Evolutionary conservation across 2,888 invertebrate genomes (phyloP).

Genomic region (Colletes collaris): DNA sequence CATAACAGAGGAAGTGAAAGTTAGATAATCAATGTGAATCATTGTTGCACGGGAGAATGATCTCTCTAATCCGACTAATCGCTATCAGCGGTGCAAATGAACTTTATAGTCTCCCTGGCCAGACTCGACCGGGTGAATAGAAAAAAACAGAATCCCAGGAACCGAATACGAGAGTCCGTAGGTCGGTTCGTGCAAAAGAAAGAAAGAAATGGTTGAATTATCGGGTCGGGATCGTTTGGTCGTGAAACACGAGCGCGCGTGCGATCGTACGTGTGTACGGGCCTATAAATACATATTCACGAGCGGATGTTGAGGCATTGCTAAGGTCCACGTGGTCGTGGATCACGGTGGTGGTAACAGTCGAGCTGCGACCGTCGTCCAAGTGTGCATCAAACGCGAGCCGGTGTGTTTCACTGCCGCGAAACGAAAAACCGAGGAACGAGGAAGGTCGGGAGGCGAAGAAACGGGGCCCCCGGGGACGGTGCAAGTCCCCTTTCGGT

Average conservation of each 20-base stretch:
- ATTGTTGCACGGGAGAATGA: no score
- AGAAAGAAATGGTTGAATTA: background rate
- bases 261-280: slow-evolving; percentile 16
- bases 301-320: slow-evolving; percentile 64
- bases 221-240: slow-evolving; percentile 13
- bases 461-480: slow-evolving; percentile 7
- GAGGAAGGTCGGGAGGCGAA: slow-evolving; percentile 8
- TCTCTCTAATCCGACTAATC: no score
- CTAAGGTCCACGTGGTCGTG: slow-evolving; percentile 76
- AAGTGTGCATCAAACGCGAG: slow-evolving; percentile 59
- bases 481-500: slow-evolving; percentile 21
- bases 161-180: no score
- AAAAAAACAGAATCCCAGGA: no score
- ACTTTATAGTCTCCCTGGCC: no score
- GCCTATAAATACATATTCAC: slow-evolving; percentile 68
- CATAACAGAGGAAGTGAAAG: no score
- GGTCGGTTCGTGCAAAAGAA: no score
- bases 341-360: slow-evolving; percentile 73
- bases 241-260: background rate
- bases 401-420: slow-evolving; percentile 41
- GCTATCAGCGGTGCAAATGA: no score
- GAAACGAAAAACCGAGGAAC: background rate
- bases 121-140: no score
- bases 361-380: slow-evolving; percentile 72
- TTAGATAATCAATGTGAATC: no score